phyloP scores from a whole-genome alignment of 2,113 vertebrate genomes.

The Cygnus buccinator region DNA sequence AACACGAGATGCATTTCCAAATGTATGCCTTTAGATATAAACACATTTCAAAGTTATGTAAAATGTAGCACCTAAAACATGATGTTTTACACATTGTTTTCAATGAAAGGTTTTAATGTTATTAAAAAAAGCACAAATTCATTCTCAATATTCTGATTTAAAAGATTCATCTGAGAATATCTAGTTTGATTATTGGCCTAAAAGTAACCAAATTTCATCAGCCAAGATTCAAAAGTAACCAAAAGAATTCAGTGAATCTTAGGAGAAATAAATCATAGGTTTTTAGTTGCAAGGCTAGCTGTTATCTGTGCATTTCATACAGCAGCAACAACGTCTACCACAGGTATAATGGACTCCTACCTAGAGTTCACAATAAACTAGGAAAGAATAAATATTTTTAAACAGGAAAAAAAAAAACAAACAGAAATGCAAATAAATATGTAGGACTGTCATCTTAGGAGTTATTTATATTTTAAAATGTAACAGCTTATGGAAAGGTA shows the following conservation, averaged over 20 bases:
- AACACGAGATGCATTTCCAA: not conserved
- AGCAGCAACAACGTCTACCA: not conserved
- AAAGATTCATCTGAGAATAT: not conserved
- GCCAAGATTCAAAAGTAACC: not conserved
- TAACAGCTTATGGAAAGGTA: not conserved
- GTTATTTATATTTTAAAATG: not conserved
- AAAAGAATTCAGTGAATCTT: not conserved
- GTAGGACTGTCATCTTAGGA: not conserved
- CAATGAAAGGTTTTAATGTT: not conserved
- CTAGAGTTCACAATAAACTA: not conserved
- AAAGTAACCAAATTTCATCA: not conserved
- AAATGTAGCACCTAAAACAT: not conserved
- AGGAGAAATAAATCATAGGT: not conserved
- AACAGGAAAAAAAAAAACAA: not conserved
- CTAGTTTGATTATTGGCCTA: not conserved
- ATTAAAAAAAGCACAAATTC: not conserved
- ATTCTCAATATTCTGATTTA: not conserved
- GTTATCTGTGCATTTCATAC: not conserved
- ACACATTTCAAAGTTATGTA: not conserved
- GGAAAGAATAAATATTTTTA: not conserved
- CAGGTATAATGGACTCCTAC: not conserved
- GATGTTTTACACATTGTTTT: not conserved
- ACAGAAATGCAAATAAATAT: not conserved
- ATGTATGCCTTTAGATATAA: not conserved
- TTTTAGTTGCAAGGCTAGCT: not conserved